A percentile compares a stretch with the other conserved stretches of the same genome.
Evolutionary conservation across 2,888 invertebrate species (phyloP).

Genomic region (Pachliopta kotzebuea): DNA sequence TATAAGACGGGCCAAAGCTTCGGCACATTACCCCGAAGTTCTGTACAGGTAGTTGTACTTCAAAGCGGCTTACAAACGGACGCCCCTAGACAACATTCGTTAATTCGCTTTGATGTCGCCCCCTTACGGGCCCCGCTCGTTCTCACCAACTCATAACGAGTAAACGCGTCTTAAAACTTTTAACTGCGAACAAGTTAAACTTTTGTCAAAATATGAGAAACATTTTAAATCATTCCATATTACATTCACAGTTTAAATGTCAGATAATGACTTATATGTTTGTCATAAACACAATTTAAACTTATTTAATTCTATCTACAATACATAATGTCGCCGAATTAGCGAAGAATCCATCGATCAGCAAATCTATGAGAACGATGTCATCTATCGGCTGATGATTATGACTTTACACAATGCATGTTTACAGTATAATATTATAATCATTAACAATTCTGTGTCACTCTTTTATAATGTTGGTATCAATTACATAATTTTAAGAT

Average conservation of each 20-base stretch:
- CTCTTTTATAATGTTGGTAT: too few species aligned
- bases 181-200: conserved; percentile 62
- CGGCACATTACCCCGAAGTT: conserved; percentile 23
- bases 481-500: too few species aligned
- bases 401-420: too few species aligned
- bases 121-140: conserved; percentile 45
- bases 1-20: conserved; percentile 16
- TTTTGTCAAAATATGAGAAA: conserved; percentile 52
- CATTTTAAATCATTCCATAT: conserved; percentile 7
- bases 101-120: conserved; percentile 80
- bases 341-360: too few species aligned
- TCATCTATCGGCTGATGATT: too few species aligned
- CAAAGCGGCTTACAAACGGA: conserved; percentile 77
- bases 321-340: too few species aligned
- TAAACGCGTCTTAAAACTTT: conserved; percentile 74
- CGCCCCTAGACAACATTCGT: conserved; percentile 79
- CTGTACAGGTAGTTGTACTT: conserved; percentile 61
- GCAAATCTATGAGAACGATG: too few species aligned
- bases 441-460: too few species aligned
- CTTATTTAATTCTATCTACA: too few species aligned
- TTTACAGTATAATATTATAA: too few species aligned
- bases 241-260: conserved; percentile 4
- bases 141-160: conserved; percentile 57
- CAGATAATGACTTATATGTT: neutral
- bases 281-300: neutral